Percentiles rank a stretch among this genome's conserved stretches.
Conservation (phyloP, 2,888 invertebrate species). For the Dryococelus australis region DNA sequence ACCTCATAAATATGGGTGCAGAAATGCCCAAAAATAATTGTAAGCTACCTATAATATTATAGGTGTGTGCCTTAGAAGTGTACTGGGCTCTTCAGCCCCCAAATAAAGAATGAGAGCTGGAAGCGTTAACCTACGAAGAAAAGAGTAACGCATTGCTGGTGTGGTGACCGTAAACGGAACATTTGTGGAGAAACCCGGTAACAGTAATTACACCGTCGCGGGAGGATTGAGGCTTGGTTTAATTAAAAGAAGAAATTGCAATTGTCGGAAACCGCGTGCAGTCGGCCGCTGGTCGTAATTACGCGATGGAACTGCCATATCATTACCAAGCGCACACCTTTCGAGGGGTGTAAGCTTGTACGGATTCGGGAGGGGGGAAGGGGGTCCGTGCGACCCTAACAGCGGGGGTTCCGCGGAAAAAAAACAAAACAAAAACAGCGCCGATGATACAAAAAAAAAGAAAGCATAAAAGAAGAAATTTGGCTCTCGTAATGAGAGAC, state of each 20-base stretch:
- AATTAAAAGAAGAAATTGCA: not conserved
- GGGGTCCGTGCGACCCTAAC: not conserved
- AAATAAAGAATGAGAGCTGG: too few relatives aligned
- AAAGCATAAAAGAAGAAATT: not conserved
- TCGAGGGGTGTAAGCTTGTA: not conserved
- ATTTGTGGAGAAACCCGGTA: not conserved
- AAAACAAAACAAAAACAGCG: not conserved
- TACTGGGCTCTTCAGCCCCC: too few relatives aligned
- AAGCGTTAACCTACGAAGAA: too few relatives aligned
- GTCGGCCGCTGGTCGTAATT: not conserved
- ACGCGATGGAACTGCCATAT: not conserved
- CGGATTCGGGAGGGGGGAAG: not conserved
- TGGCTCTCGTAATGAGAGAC: conserved; percentile 1
- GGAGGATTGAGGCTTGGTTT: not conserved
- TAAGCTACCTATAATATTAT: too few relatives aligned
- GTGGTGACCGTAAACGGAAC: not conserved
- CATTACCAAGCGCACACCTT: not conserved
- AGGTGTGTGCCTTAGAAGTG: too few relatives aligned
- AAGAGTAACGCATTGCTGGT: not conserved
- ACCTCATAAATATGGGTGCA: too few relatives aligned
- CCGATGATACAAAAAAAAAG: not conserved
- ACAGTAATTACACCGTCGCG: conserved; percentile 5
- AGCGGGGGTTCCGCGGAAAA: not conserved
- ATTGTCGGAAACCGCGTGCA: not conserved
- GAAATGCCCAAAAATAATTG: too few relatives aligned